Base-by-base conservation (phyloP, 2,888 invertebrate genomes). In the Amblyjoppa fuscipennis region DNA sequence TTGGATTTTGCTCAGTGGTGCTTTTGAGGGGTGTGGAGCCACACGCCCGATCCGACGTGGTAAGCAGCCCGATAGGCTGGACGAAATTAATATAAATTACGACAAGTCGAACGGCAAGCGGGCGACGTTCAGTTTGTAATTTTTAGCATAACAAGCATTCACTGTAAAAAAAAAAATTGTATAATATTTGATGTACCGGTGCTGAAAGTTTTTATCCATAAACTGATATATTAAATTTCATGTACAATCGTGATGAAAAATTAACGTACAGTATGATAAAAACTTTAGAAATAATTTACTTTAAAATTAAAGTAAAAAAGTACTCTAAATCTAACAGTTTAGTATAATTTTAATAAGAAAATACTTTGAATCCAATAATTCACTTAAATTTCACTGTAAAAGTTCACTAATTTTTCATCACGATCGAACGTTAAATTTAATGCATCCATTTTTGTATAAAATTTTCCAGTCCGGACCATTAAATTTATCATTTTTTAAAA, bases 11-110 rank as follows among this genome's bases (percentile, higher is more conserved):
- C 64, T 53, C 45, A 70, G 49, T 66, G 49, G 51, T 66, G 59
- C 79, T 74, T 83, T 75, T 76, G 51, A 71, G 73, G 82, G 77
- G 34, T 87, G 81, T 94, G 94, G 92, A 94, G 94, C 53, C 20
- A n/a, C 31, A 61, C 34, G 34, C 53, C 31, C 41, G 38, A 34
- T 49, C 53, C 53, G 51, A 56, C 56, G 25, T 66, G 59, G 53
- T 25, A 77, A 77, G 71, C 66, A 25, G 59, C 25, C 61, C 20
- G 45, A 68, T 6, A 41, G 53, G 13, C 59, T 45, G 0, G 3
- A 74, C 25, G 16, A 31, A 13, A 16, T 64, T 2, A 31, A n/a
- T 25, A 51, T 66, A 9, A 53, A 38, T 28, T n/a, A 20, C 49
- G 41, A 64, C 16, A 49, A 5, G 45, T 66, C 20, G 6, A 61